Conservation (phyloP, 2,797 vertebrate genomes). For the Liparis tanakae region DNA sequence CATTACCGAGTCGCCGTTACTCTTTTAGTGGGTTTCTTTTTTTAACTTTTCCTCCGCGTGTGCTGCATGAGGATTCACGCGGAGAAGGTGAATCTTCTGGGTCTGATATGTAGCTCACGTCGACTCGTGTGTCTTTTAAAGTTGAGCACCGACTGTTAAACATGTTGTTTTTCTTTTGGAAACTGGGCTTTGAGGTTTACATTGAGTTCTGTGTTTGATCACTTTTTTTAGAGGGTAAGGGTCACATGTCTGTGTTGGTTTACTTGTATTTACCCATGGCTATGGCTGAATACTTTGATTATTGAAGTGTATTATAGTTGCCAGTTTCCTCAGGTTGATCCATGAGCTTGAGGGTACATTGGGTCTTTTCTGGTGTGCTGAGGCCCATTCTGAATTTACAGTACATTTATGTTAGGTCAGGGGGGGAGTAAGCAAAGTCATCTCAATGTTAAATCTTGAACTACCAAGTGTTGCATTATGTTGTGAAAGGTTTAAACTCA, state of each 20-base stretch:
- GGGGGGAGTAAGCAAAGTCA: background rate
- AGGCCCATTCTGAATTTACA: background rate
- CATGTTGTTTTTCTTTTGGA: background rate
- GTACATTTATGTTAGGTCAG: background rate
- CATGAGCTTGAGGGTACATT: background rate
- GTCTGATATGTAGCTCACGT: background rate
- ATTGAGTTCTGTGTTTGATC: rapidly evolving
- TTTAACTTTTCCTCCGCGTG: background rate
- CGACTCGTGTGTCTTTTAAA: background rate
- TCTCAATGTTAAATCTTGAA: background rate
- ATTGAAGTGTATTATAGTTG: background rate
- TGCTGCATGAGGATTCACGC: background rate
- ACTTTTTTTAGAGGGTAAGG: background rate
- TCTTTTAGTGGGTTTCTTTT: background rate
- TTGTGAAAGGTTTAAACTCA: background rate
- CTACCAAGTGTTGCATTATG: background rate
- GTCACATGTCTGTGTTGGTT: background rate
- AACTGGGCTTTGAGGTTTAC: background rate
- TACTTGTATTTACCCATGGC: background rate
- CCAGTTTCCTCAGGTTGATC: background rate
- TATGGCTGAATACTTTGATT: background rate
- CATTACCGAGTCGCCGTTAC: background rate
- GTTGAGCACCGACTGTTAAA: background rate
- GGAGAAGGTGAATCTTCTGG: background rate
- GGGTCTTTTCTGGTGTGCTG: background rate